phyloP scores from a whole-genome alignment of 2,797 vertebrate genomes.

The Dermochelys coriacea region DNA sequence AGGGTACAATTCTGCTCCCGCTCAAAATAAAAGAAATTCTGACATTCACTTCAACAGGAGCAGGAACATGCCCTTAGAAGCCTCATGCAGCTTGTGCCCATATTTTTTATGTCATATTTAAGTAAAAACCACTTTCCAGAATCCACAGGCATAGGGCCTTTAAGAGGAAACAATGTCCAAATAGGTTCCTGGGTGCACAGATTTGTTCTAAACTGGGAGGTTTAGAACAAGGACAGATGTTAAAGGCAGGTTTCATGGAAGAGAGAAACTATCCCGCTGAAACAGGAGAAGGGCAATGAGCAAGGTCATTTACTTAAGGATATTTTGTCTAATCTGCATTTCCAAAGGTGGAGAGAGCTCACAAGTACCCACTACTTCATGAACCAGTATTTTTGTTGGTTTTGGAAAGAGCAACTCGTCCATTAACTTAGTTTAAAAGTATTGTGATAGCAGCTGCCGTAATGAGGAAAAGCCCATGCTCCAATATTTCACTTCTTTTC shows the following conservation, averaged over 20 bases:
- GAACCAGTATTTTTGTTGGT: background rate
- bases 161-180: conserved; percentile 8
- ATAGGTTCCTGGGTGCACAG: background rate
- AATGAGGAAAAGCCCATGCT: background rate
- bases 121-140: background rate
- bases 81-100: background rate
- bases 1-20: background rate
- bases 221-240: conserved; percentile 10
- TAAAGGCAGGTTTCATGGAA: background rate
- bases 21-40: background rate
- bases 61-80: background rate
- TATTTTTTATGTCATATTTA: background rate
- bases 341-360: background rate
- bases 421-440: background rate
- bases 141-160: no score
- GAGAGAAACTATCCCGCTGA: background rate
- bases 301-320: background rate
- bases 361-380: background rate
- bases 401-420: background rate
- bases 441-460: background rate
- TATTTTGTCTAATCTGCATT: background rate
- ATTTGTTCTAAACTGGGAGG: background rate
- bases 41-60: background rate
- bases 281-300: background rate
- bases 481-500: background rate